Conservation (phyloP, 2,113 vertebrate species). For the Chaetura pelagica region DNA sequence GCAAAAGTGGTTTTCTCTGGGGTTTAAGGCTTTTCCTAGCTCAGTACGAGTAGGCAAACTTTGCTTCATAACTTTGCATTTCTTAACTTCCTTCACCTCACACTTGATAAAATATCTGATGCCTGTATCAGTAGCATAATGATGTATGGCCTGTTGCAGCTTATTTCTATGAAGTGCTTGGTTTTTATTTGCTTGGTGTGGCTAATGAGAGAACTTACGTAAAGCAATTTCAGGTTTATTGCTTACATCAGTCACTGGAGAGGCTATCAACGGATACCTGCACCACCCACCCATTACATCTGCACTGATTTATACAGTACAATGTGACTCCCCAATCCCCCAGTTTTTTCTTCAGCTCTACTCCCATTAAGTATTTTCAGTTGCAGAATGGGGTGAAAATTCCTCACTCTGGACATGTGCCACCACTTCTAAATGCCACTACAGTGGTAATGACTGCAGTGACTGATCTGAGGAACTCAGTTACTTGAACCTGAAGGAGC, state of each 20-base stretch:
- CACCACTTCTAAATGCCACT: background rate
- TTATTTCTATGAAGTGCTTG: constrained; percentile 28
- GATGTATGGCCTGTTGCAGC: background rate
- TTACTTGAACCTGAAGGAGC: background rate
- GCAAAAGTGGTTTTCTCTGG: background rate
- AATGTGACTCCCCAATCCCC: background rate
- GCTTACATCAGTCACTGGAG: constrained; percentile 32
- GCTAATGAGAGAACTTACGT: background rate
- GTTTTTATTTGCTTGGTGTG: constrained; percentile 55
- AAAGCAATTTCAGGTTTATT: constrained; percentile 6
- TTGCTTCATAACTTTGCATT: background rate
- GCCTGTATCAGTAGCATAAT: background rate
- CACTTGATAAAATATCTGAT: background rate
- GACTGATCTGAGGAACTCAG: background rate
- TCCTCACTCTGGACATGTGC: background rate
- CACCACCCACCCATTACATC: constrained; percentile 19
- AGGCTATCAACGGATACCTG: constrained; percentile 21
- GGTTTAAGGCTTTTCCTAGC: background rate
- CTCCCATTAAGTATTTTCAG: background rate
- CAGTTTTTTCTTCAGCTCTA: background rate
- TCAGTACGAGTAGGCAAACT: background rate
- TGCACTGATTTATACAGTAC: background rate
- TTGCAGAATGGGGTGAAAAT: background rate
- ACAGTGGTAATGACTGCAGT: background rate
- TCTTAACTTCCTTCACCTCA: background rate